Base-by-base conservation (phyloP, 2,113 vertebrate species). In the Oncorhynchus tshawytscha region DNA sequence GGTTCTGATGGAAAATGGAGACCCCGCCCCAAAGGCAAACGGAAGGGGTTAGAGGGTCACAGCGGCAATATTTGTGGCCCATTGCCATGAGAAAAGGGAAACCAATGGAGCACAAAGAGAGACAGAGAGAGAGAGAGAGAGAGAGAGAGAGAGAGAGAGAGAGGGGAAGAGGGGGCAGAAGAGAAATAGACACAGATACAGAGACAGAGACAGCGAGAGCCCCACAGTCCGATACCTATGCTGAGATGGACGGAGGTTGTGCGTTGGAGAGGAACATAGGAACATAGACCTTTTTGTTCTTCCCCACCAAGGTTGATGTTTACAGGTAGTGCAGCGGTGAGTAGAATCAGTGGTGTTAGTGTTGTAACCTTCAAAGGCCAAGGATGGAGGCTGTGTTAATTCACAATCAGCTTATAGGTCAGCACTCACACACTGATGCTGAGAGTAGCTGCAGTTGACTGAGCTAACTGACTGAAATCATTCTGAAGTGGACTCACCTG, bases 371-470 rank as follows among this genome's bases (percentile, higher is more conserved):
- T 69, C 67, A 69, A 69, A 69, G 67, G 67, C 67, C 67, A 69
- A 4, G 31, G 67, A 45, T 29, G 15, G 31, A 68, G 27, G 39
- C 15, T 34, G 16, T 20, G 20, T 45, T 69, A 20, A 69, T 45
- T 45, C 67, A 69, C 67, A 69, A 69, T 69, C 67, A 69, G 67
- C 11, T n/a, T 20, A 69, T 45, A 69, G 67, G 67, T 69, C 67
- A 69, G 31, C 29, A 69, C 29, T 22, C 67, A 45, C 67, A 45
- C 67, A n/a, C 31, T 31, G 34, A 69, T 31, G 20, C 67, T 20
- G 11, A n/a, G 29, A 45, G 16, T 20, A 12, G 29, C 66, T 15
- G 24, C 5, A 11, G 27, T n/a, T 20, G 18, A 20, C 57, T 20
- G 57, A n/a, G 18, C 18, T 60, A 64, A 64, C 20, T 25, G 24